Conservation (phyloP, 2,888 invertebrate genomes). For the Apotomis capreana region DNA sequence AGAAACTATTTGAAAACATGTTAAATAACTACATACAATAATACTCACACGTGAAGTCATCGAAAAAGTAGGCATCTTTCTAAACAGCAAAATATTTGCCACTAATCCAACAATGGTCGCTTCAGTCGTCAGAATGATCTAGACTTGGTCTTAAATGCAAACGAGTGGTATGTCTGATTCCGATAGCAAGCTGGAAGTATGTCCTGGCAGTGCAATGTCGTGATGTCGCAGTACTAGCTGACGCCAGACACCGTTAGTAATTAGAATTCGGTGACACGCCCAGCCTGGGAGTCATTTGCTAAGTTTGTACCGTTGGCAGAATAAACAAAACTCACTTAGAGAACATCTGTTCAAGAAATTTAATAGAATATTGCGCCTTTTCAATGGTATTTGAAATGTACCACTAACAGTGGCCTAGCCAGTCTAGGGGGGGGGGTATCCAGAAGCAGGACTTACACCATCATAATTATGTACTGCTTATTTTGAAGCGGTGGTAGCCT, state of each 20-base stretch:
- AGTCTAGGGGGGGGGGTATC: too few relatives aligned
- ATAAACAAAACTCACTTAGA: slow-evolving; percentile 24
- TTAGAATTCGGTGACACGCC: slow-evolving; percentile 81
- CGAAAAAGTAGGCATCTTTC: not conserved
- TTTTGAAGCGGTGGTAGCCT: too few relatives aligned
- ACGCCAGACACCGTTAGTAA: slow-evolving; percentile 79
- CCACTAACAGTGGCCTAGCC: too few relatives aligned
- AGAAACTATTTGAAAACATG: too few relatives aligned
- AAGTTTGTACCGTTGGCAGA: slow-evolving; percentile 66
- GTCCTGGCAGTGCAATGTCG: slow-evolving; percentile 52
- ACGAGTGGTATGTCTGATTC: slow-evolving; percentile 27
- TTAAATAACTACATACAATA: too few relatives aligned
- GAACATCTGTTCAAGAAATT: too few relatives aligned
- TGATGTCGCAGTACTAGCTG: slow-evolving; percentile 70
- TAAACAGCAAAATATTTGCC: not conserved
- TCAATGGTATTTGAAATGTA: too few relatives aligned
- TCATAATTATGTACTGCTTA: too few relatives aligned
- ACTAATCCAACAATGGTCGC: not conserved
- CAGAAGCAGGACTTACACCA: too few relatives aligned
- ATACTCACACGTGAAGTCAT: too few relatives aligned
- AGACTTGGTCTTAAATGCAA: slow-evolving; percentile 5
- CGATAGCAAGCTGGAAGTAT: slow-evolving; percentile 41
- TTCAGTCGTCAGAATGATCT: not conserved
- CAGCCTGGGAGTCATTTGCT: slow-evolving; percentile 60
- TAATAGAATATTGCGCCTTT: too few relatives aligned